Conservation (phyloP, 2,888 invertebrate species). For the Coelinius sp. region DNA sequence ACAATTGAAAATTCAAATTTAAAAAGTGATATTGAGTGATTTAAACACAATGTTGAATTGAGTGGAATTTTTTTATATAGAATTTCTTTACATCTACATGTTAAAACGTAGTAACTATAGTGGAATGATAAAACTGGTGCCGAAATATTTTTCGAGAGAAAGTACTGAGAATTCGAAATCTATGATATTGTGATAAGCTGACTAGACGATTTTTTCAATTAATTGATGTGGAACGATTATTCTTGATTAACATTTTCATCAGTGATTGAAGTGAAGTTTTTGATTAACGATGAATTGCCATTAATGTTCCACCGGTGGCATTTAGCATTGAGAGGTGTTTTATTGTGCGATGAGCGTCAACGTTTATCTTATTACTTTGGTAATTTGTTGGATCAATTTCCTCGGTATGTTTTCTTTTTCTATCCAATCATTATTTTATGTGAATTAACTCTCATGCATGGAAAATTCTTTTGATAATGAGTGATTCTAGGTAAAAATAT, state of each 20-base stretch:
- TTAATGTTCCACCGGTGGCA: slow-evolving; percentile 18
- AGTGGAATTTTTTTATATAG: background rate
- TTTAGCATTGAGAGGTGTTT: slow-evolving; percentile 32
- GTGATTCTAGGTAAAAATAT: too few species aligned
- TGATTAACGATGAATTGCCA: background rate
- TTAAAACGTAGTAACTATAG: background rate
- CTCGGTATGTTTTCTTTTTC: slow-evolving; percentile 55
- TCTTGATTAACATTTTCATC: background rate
- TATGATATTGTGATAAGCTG: background rate
- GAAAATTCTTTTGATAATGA: too few species aligned
- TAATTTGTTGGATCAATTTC: slow-evolving; percentile 62
- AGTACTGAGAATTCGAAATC: slow-evolving; percentile 11
- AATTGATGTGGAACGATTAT: background rate
- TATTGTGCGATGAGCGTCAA: slow-evolving; percentile 66
- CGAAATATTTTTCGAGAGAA: slow-evolving; percentile 16
- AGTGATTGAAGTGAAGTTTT: background rate
- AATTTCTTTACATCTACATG: background rate
- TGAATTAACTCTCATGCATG: background rate
- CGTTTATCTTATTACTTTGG: slow-evolving; percentile 61
- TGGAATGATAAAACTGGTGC: slow-evolving; percentile 13
- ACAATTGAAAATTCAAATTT: background rate
- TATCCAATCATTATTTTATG: background rate
- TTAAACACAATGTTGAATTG: background rate
- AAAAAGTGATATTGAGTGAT: background rate
- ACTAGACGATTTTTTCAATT: background rate